These are phyloP conservation scores for Phyllostomus hastatus DNA, from an alignment of 2,113 vertebrate genomes.

Conservation along the genomic window DNA sequence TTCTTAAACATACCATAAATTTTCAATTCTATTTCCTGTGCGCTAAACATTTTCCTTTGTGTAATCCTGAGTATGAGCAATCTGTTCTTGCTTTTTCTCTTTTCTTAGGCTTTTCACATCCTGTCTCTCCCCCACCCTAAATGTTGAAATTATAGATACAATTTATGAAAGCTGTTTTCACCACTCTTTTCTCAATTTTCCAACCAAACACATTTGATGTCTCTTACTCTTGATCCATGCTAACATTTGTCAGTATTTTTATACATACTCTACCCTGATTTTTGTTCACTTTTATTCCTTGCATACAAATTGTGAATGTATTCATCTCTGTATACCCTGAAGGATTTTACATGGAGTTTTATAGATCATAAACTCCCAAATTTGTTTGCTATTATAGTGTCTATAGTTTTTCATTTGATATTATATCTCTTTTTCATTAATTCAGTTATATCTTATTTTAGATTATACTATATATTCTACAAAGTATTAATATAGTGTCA, in stretches of 20 bases:
- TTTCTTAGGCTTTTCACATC: neutral
- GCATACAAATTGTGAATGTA: neutral
- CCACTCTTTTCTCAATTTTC: neutral
- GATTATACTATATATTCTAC: neutral
- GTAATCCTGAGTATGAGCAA: neutral
- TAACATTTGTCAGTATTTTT: neutral
- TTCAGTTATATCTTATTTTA: neutral
- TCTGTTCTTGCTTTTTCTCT: neutral
- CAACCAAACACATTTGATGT: neutral
- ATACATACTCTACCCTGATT: neutral
- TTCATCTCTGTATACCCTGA: neutral
- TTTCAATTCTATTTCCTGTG: neutral
- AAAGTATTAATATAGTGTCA: neutral
- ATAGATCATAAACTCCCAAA: neutral
- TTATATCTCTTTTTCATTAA: neutral
- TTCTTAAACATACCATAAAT: neutral
- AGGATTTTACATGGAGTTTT: neutral
- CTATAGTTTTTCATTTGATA: neutral
- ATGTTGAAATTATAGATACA: neutral
- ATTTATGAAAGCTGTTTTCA: neutral
- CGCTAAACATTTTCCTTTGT: neutral
- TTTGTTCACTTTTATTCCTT: neutral
- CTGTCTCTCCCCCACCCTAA: neutral
- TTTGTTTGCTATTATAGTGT: neutral
- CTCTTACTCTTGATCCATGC: neutral